Evolutionary conservation across 2,797 vertebrate genomes (phyloP), one percentile per base, ranked within the genome.

Genomic region (Vireo griseus): DNA sequence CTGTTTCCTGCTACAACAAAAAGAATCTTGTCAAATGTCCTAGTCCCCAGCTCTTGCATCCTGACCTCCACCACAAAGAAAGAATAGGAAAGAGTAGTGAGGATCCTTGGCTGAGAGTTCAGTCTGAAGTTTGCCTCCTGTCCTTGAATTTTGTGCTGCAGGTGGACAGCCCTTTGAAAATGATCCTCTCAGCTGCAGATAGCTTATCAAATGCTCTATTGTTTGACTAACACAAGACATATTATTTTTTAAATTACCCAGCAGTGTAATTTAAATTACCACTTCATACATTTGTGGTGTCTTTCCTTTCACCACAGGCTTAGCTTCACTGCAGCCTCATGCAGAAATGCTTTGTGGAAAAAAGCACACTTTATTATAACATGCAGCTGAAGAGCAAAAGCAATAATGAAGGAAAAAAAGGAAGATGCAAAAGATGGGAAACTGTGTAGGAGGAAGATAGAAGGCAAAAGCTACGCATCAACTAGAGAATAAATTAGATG

Each of bases 181-280:
- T 44, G 1, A 73, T 75, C 51, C 62, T 80, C 62, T 88, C 54
- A 58, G 72, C 84, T 75, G 68, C 66, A 92, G 54, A 51, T 48
- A 83, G 29, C 79, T 93, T 89, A 91, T 91, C 68, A 85, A 95
- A 87, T 40, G 42, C 63, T 78, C 35, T 52, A 80, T 85, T 93
- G 71, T 91, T 89, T 93, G 57, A 50, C 31, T 83, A 91, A 82
- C 47, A 61, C 20, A 77, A 92, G 68, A 33, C 5, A 31, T 25
- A 28, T 7, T 79, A 13, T 69, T 67, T 95, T 89, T 80, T 20
- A 20, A 92, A 92, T 92, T 77, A 80, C 28, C 33, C 65, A 76
- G 13, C 65, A 83, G 26, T 10, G 13, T 47, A 47, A 68, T 54
- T 86, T 52, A 68, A 68, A 76, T 54, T 68, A 76, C 28, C 3